phyloP scores from a whole-genome alignment of 2,113 vertebrate genomes.

The Istiophorus platypterus region DNA sequence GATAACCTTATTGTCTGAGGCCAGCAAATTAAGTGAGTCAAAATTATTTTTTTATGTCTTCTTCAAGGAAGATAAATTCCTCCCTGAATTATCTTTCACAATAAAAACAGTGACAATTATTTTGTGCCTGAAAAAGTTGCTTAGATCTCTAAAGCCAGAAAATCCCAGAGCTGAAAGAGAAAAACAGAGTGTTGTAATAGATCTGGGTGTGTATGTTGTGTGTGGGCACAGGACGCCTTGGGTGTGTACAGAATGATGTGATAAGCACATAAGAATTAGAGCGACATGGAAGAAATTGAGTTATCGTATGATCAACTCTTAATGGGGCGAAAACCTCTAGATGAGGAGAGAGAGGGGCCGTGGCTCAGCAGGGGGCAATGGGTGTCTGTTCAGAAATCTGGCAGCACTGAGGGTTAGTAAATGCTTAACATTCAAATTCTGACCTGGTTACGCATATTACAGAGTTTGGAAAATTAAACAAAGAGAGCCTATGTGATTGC shows the following conservation, averaged over 20 bases:
- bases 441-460: constrained; percentile 42
- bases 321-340: neutral
- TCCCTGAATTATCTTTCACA: neutral
- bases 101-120: no score
- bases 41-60: neutral
- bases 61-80: neutral
- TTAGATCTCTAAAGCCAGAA: neutral
- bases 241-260: neutral
- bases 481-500: neutral
- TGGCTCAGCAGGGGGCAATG: neutral
- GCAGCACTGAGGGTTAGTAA: neutral
- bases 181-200: neutral
- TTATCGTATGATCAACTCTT: constrained; percentile 4
- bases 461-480: constrained; percentile 25
- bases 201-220: neutral
- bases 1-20: neutral
- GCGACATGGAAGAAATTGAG: constrained; percentile 31
- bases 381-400: neutral
- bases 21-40: neutral
- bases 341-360: neutral
- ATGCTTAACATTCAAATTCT: constrained; percentile 41
- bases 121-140: no score
- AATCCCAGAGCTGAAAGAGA: neutral
- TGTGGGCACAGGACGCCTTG: no score
- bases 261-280: neutral